These are phyloP conservation scores for Argyrosomus japonicus DNA, from an alignment of 2,113 vertebrate species.

Conservation along the genomic window DNA sequence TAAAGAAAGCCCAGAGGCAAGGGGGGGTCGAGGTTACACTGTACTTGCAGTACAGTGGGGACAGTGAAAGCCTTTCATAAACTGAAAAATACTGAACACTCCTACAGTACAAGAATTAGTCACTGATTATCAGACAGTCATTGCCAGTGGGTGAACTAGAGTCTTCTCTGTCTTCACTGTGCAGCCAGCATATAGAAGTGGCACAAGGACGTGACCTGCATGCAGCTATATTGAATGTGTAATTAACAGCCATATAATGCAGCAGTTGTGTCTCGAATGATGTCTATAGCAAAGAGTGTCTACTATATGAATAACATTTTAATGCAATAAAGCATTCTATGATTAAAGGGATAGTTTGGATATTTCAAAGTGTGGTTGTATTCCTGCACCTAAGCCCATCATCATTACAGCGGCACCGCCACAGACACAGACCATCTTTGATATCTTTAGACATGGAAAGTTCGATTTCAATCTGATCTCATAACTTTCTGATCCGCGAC, in stretches of 20 bases:
- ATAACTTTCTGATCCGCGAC: too few species aligned
- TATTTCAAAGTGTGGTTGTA: too few species aligned
- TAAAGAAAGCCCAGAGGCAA: constrained; percentile 21
- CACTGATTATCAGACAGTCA: constrained; percentile 19
- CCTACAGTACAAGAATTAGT: constrained; percentile 7
- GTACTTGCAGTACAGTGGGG: not conserved
- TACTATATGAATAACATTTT: not conserved
- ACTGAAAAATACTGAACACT: constrained; percentile 14
- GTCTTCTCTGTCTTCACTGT: not conserved
- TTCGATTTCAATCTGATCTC: too few species aligned
- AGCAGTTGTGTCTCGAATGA: not conserved
- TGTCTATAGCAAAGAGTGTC: not conserved
- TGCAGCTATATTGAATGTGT: constrained; percentile 5
- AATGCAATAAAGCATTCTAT: not conserved
- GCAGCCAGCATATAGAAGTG: not conserved
- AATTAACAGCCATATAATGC: not conserved
- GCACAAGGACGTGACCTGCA: not conserved
- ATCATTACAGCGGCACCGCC: too few species aligned
- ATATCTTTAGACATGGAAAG: too few species aligned
- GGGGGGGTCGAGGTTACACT: constrained; percentile 26
- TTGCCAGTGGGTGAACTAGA: not conserved
- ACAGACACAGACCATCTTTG: too few species aligned
- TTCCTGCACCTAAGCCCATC: too few species aligned
- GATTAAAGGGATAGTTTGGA: too few species aligned
- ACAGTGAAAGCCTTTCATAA: constrained; percentile 44